phyloP scores from a whole-genome alignment of 1,140 invertebrate species.

The Idris sp. region DNA sequence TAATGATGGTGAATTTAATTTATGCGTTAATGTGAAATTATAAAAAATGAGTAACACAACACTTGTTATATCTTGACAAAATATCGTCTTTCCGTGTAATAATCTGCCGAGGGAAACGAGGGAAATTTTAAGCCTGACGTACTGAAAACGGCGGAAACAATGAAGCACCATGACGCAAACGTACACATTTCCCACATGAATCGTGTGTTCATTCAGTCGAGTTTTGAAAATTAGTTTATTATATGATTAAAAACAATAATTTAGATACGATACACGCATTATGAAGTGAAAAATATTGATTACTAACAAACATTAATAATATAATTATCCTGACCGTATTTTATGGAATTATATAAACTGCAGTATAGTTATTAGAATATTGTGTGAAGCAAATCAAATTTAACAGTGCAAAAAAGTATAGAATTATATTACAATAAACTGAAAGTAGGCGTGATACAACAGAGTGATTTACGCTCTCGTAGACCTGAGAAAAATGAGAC shows the following conservation, averaged over 20 bases:
- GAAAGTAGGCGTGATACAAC: conserved; percentile 22
- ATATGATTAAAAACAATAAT: conserved; percentile 15
- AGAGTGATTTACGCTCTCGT: conserved; percentile 21
- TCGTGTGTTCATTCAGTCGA: conserved; percentile 35
- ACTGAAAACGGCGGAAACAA: conserved; percentile 54
- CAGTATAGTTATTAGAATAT: no score
- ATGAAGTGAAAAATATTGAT: not conserved
- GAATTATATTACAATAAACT: conserved; percentile 31
- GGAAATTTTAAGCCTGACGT: conserved; percentile 38
- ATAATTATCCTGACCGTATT: not conserved
- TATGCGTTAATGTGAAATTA: conserved; percentile 12
- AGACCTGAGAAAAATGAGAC: conserved; percentile 24
- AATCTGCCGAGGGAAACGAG: conserved; percentile 37
- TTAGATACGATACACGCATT: conserved; percentile 3
- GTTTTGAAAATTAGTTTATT: conserved; percentile 20
- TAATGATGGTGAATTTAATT: not conserved
- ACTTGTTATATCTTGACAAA: conserved; percentile 45
- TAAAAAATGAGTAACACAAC: conserved; percentile 14
- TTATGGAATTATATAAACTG: no score
- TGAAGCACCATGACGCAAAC: conserved; percentile 24
- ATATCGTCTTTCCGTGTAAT: conserved; percentile 58
- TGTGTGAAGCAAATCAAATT: conserved; percentile 25
- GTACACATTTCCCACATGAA: conserved; percentile 57
- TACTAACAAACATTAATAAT: not conserved
- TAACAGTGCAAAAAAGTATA: conserved; percentile 7